These are phyloP conservation scores for Gymnoscopelus braueri DNA, from an alignment of 2,797 vertebrate genomes.

Conservation along the genomic window DNA sequence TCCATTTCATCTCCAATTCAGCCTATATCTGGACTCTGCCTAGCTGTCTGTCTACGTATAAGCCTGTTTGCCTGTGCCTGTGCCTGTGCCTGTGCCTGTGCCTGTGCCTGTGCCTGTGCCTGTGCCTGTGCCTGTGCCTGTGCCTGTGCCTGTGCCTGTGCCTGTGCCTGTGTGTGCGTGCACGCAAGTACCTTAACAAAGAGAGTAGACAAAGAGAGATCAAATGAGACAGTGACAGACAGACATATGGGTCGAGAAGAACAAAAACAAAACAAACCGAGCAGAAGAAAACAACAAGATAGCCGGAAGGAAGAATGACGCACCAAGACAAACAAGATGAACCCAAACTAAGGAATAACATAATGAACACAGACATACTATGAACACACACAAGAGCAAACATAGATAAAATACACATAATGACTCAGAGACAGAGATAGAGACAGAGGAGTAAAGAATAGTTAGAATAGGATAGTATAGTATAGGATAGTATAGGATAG, in stretches of 20 bases:
- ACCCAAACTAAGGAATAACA: neutral
- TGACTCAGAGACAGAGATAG: conserved; percentile 45
- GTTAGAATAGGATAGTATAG: neutral
- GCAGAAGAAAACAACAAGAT: neutral
- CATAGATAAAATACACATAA: conserved; percentile 23
- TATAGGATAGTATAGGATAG: neutral
- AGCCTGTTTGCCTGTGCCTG: too few relatives aligned
- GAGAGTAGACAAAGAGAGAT: too few relatives aligned
- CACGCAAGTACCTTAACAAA: neutral
- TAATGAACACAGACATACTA: conserved; percentile 20
- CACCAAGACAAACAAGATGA: conserved; percentile 5
- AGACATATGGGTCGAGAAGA: conserved; percentile 27
- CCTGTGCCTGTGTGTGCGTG: conserved; percentile 16
- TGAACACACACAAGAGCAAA: conserved; percentile 30
- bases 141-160: neutral
- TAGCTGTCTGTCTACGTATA: conserved; percentile 4
- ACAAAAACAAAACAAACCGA: conserved; percentile 29
- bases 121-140: too few relatives aligned
- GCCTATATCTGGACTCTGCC: neutral
- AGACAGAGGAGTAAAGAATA: conserved; percentile 23
- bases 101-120: too few relatives aligned
- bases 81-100: too few relatives aligned
- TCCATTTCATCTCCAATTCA: conserved; percentile 6
- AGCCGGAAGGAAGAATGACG: neutral
- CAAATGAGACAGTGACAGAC: conserved; percentile 13